Evolutionary conservation across 2,888 invertebrate genomes (phyloP), one percentile per base, ranked within the genome.

Genomic region (Mimumesa dahlbomi): DNA sequence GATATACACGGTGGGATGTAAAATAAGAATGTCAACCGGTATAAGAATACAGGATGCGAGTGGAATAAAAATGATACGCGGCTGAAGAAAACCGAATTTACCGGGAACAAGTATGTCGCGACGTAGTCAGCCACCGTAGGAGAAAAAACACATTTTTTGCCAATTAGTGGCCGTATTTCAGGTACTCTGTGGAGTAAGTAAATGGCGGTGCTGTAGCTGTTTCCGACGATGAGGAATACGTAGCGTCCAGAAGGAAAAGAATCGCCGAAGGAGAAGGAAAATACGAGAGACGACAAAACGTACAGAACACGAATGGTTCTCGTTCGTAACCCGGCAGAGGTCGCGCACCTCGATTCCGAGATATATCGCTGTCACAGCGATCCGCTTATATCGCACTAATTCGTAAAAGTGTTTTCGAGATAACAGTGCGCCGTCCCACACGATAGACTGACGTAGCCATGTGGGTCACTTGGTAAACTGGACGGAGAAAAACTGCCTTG

Each of bases 351-450:
- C 67, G 50, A 50, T 50, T 48, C 36, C 36, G 13, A 36, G 31
- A 52, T 48, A 46, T 56, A 49, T 45, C 29, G 49, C 34, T 53
- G 52, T 48, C 52, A 36, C 16, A 53, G 42, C 16, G 29, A 9
- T 6, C 40, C 11, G 50, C 18, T 25, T 58, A 29, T 66, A 66
- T 69, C 69, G 38, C 16, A 49, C 19, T 31, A 52, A 68, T 62
- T 62, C 62, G 62, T 57, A 57, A 70, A 57, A 70, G 19, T 16
- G 46, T 62, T 13, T 36, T 9, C 14, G 53, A 48, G 59, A 62
- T 70, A 70, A 61, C 50, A 21, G 9, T 34, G 36, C 40, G 49
- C 42, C 72, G 65, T 73, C 62, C 59, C 63, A 54, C 57, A 58
- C 58, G 38, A 70, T 46, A 72, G 57, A 73, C 69, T 49, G 49